A percentile compares a stretch with the other conserved stretches of the same genome.
Conservation (phyloP, 2,113 vertebrate genomes). For the Microtus ochrogaster region DNA sequence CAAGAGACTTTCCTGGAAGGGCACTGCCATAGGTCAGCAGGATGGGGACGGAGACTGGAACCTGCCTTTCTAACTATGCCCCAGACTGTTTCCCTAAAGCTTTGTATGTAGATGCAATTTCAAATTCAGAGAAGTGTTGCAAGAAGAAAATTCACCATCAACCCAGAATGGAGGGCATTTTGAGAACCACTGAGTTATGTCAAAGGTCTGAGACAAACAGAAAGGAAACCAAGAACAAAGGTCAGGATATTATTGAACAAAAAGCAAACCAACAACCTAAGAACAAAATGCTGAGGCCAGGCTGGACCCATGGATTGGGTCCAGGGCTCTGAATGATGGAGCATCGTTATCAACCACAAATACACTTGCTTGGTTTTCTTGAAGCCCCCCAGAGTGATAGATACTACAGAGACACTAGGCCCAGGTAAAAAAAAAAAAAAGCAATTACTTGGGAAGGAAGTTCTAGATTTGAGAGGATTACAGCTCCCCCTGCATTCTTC, state of each 20-base stretch:
- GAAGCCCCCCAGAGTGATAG: neutral
- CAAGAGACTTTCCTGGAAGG: neutral
- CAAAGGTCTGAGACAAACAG: neutral
- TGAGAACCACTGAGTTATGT: neutral
- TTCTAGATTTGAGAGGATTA: neutral
- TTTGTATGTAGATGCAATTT: conserved; percentile 3
- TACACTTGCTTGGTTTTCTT: neutral
- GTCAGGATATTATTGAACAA: neutral
- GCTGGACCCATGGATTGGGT: neutral
- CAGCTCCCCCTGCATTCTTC: neutral
- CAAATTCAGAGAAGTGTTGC: conserved; percentile 15
- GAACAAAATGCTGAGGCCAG: neutral
- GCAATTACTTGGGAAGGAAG: conserved; percentile 45
- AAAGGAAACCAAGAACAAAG: neutral
- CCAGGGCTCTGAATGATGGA: neutral
- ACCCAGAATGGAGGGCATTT: conserved; percentile 17
- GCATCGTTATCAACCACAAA: neutral
- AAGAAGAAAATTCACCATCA: neutral
- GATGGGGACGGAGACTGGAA: neutral
- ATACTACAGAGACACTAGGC: conserved; percentile 12
- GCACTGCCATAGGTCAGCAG: neutral
- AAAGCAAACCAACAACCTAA: conserved; percentile 5
- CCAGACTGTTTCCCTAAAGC: neutral
- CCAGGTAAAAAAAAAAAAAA: neutral
- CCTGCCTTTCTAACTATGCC: neutral